phyloP scores from a whole-genome alignment of 2,888 invertebrate species.

The Pediacus dermestoides region DNA sequence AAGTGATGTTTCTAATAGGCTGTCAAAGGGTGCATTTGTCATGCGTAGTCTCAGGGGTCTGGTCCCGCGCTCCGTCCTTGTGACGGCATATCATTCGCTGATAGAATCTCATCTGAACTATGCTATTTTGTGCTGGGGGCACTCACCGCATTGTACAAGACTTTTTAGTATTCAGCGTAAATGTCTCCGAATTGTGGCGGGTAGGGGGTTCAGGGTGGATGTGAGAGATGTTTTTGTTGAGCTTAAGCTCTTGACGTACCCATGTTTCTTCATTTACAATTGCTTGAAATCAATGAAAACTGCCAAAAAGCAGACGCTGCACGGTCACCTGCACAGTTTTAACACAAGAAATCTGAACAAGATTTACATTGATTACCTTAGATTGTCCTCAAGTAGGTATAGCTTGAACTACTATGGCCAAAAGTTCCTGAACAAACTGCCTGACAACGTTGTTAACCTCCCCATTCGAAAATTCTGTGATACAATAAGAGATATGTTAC shows the following conservation, averaged over 20 bases:
- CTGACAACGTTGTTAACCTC: too few relatives aligned
- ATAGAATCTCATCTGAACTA: background rate
- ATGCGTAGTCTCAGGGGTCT: background rate
- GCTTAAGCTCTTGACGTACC: background rate
- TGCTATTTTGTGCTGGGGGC: background rate
- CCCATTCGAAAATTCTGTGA: too few relatives aligned
- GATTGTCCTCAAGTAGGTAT: background rate
- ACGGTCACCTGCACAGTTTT: background rate
- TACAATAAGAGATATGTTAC: too few relatives aligned
- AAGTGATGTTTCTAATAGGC: too few relatives aligned
- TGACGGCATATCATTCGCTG: background rate
- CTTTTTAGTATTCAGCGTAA: background rate
- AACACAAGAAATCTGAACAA: background rate
- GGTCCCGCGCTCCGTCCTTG: background rate
- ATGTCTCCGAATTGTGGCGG: background rate
- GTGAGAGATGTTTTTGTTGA: background rate
- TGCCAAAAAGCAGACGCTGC: background rate
- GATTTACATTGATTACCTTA: background rate
- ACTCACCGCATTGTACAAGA: background rate
- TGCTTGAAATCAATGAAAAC: background rate
- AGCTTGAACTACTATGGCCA: background rate
- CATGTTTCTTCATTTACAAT: background rate
- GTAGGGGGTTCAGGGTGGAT: background rate
- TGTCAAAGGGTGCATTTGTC: background rate
- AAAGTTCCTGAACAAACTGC: slow-evolving; percentile 1